phyloP scores from a whole-genome alignment of 2,797 vertebrate species.

The Psittacula echo region DNA sequence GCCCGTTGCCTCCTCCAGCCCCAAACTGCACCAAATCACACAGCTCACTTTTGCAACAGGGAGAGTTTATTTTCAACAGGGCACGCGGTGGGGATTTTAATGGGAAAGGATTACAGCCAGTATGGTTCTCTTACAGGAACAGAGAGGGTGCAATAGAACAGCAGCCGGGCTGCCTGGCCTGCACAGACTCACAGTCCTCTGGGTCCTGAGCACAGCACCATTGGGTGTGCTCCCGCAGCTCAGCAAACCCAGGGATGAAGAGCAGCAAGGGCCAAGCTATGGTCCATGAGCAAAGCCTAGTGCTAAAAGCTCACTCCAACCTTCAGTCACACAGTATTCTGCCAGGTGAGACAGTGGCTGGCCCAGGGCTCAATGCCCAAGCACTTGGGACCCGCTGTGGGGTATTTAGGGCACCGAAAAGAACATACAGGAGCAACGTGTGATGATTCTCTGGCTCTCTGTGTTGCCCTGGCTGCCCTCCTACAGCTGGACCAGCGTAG shows the following conservation, averaged over 20 bases:
- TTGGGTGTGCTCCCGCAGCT: rapidly evolving
- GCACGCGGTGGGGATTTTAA: neutral
- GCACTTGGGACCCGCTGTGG: neutral
- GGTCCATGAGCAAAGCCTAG: neutral
- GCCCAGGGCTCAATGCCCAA: neutral
- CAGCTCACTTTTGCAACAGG: conserved; percentile 30
- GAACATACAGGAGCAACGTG: neutral
- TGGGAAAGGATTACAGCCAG: conserved; percentile 6
- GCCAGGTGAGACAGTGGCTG: neutral
- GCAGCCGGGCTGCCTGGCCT: neutral
- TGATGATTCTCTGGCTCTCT: neutral
- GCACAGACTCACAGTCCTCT: neutral
- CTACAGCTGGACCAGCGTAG: rapidly evolving
- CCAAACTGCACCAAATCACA: conserved; percentile 44
- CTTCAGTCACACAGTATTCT: neutral
- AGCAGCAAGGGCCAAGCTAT: neutral
- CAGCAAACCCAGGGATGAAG: neutral
- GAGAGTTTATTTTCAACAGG: conserved; percentile 62
- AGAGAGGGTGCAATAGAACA: neutral
- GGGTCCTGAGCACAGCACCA: neutral
- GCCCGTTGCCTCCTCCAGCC: neutral
- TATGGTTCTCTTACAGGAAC: conserved; percentile 22
- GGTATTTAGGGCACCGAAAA: neutral
- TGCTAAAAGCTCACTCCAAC: neutral
- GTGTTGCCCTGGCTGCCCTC: neutral